A percentile compares a stretch with the other conserved stretches of the same genome.
These are phyloP conservation scores for Phortica okadai DNA, from an alignment of 2,888 invertebrate genomes.

Conservation along the genomic window DNA sequence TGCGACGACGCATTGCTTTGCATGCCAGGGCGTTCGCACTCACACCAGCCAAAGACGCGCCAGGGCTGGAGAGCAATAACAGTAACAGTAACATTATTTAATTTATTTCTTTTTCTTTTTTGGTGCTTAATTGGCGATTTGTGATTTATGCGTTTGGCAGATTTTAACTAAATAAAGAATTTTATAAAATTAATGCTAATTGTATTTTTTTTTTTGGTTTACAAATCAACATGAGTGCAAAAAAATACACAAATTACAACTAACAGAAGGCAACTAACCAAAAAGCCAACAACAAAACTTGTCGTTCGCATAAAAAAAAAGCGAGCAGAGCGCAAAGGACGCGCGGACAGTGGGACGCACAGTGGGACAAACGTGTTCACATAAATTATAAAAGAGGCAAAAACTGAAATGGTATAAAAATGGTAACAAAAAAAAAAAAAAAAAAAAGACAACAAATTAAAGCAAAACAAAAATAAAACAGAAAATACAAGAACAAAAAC, in stretches of 20 bases:
- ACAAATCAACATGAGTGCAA: too few relatives aligned
- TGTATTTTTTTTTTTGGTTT: too few relatives aligned
- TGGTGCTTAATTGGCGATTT: constrained; percentile 49
- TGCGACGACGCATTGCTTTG: neutral
- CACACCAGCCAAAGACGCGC: neutral
- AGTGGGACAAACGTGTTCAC: constrained; percentile 3
- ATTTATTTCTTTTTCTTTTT: too few relatives aligned
- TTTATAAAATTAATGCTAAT: too few relatives aligned
- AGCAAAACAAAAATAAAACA: constrained; percentile 16
- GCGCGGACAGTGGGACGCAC: neutral
- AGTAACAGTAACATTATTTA: too few relatives aligned
- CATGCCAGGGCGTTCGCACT: neutral
- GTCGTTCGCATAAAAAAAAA: neutral
- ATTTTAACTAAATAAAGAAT: constrained; percentile 44
- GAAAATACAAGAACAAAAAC: constrained; percentile 35
- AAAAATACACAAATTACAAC: too few relatives aligned
- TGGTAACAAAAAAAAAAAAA: neutral
- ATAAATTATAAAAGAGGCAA: constrained; percentile 7
- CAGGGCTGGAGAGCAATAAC: neutral
- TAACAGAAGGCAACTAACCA: neutral
- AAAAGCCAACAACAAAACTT: neutral
- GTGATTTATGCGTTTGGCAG: constrained; percentile 70
- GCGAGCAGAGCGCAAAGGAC: neutral
- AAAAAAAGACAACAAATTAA: constrained; percentile 27
- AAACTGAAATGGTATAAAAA: neutral